Evolutionary conservation across 1,140 invertebrate species (phyloP).

Genomic region (Orius laevigatus): DNA sequence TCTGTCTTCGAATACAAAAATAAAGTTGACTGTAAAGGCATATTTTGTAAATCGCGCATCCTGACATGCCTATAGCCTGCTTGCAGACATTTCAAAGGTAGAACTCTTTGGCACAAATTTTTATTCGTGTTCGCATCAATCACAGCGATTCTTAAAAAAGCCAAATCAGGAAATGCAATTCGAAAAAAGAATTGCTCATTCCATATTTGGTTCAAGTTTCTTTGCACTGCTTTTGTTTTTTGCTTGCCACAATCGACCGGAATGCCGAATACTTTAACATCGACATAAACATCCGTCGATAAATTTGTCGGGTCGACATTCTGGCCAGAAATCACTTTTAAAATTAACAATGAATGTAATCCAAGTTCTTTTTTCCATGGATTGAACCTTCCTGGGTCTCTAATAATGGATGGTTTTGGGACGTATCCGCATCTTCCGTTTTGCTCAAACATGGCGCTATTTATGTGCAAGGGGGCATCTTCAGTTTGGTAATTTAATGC

Average conservation of each 20-base stretch:
- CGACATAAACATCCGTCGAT: conserved; percentile 62
- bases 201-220: conserved; percentile 89
- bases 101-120: conserved; percentile 67
- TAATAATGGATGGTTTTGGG: conserved; percentile 77
- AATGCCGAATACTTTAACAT: conserved; percentile 82
- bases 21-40: conserved; percentile 68
- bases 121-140: conserved; percentile 72
- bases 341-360: conserved; percentile 66
- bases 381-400: conserved; percentile 81
- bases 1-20: conserved; percentile 68
- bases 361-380: conserved; percentile 86
- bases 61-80: conserved; percentile 82
- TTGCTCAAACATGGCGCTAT: conserved; percentile 86
- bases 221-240: conserved; percentile 66
- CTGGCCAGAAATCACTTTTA: conserved; percentile 83
- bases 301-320: conserved; percentile 66
- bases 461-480: conserved; percentile 70
- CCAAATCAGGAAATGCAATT: conserved; percentile 75
- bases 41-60: conserved; percentile 65
- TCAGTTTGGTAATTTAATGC: conserved; percentile 88
- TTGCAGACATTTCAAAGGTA: conserved; percentile 67
- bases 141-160: conserved; percentile 75
- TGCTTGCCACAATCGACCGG: conserved; percentile 78
- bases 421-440: conserved; percentile 78
- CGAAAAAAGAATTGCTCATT: conserved; percentile 81